Base-by-base conservation (phyloP, 2,113 vertebrate genomes). In the Atrichornis clamosus region DNA sequence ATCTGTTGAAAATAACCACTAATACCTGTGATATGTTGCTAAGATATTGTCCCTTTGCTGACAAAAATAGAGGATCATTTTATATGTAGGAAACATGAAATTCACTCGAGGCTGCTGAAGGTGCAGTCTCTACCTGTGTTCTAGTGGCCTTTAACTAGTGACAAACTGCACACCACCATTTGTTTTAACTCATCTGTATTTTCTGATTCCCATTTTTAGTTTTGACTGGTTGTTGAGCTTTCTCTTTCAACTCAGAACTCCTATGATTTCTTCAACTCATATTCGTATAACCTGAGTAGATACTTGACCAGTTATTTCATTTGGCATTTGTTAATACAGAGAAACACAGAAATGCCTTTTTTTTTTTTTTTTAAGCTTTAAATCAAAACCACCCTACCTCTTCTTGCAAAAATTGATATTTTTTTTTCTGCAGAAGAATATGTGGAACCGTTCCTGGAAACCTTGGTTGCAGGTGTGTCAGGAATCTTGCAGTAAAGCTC, bases 311-410 rank as follows among this genome's bases (percentile, higher is more conserved):
- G 7, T 77, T 12, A 7, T 67, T 69, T 82, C 3, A 6, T 67
- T 60, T 62, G 26, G 6, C 22, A 17, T 65, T 92, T 67, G 7
- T 53, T 79, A 55, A 53, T 59, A 37, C 21, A 35, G 17, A 75
- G 18, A 82, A 87, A 55, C 20, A 8, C 7, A 53, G 13, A 41
- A 79, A 55, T 7, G 0, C 13, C 3, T 22, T 68, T 49, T 24
- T 39, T 26, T 35, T 32, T 21, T 27, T n/a, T 77, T 24, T 44
- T n/a, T 2, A 39, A 73, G 2, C 3, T 74, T 76, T 47, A 69
- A 56, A 62, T 73, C 2, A 1, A 76, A 94, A 52, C 10, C 5
- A n/a, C 10, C 8, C 7, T 11, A n/a, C 3, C 0, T 2, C 8
- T 64, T 69, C 42, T 75, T 60, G 8, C 11, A 95, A 55, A 74